These are phyloP conservation scores for Mechanitis mazaeus DNA, from an alignment of 2,888 invertebrate genomes.

Conservation along the genomic window DNA sequence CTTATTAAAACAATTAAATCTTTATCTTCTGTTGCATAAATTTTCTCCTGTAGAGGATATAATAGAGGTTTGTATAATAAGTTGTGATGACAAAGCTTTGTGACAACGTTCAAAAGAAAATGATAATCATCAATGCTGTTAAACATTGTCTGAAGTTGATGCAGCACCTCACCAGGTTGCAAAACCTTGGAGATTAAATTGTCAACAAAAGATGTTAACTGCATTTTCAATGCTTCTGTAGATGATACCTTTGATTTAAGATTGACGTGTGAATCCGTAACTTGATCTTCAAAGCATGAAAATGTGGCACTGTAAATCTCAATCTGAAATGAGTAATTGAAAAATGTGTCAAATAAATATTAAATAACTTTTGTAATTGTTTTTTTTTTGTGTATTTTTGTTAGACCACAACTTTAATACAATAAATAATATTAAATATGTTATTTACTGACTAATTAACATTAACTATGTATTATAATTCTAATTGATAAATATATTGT, in stretches of 20 bases:
- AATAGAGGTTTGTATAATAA: constrained; percentile 51
- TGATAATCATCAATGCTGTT: constrained; percentile 51
- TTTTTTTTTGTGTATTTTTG: too few relatives aligned
- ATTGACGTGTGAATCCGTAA: constrained; percentile 9
- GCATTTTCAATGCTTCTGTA: constrained; percentile 51
- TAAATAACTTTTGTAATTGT: too few relatives aligned
- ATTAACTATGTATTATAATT: too few relatives aligned
- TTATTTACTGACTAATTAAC: too few relatives aligned
- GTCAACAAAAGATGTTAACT: constrained; percentile 45
- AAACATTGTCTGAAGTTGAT: constrained; percentile 48
- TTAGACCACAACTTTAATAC: too few relatives aligned
- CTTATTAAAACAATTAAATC: constrained; percentile 39
- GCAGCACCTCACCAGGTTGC: constrained; percentile 37
- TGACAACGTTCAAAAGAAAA: constrained; percentile 45
- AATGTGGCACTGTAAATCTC: constrained; percentile 36
- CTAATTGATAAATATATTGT: constrained; percentile 7
- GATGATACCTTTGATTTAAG: constrained; percentile 39
- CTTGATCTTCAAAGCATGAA: constrained; percentile 27
- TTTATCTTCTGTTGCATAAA: constrained; percentile 40
- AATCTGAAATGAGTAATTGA: constrained; percentile 33
- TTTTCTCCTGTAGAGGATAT: constrained; percentile 55
- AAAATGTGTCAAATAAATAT: too few relatives aligned
- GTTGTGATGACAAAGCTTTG: constrained; percentile 50
- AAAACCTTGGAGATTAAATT: constrained; percentile 18
- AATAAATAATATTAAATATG: too few relatives aligned